Evolutionary conservation across 2,113 vertebrate species (phyloP).

Genomic region (Pituophis catenifer): DNA sequence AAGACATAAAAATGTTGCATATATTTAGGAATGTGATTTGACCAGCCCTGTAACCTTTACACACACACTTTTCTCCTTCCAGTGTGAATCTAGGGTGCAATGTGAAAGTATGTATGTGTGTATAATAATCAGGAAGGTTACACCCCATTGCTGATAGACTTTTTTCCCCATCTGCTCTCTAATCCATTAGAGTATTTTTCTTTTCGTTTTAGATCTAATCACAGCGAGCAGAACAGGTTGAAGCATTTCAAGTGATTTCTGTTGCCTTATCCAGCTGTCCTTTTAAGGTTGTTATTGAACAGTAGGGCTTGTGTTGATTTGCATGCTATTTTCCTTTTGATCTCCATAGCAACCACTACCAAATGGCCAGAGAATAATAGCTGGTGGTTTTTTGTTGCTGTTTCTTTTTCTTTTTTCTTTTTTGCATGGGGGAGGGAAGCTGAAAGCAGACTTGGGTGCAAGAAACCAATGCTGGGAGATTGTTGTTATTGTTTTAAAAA

Average conservation of each 20-base stretch:
- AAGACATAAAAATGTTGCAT: neutral
- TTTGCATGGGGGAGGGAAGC: conserved; percentile 32
- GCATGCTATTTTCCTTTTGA: conserved; percentile 77
- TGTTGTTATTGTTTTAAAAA: conserved; percentile 37
- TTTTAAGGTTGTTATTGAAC: conserved; percentile 61
- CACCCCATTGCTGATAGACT: neutral
- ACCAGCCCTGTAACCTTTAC: neutral
- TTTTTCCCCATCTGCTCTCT: neutral
- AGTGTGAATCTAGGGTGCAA: neutral
- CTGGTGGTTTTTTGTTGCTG: conserved; percentile 33
- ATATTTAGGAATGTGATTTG: neutral
- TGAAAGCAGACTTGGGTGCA: conserved; percentile 47
- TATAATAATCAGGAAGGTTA: neutral
- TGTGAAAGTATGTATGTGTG: rapidly evolving
- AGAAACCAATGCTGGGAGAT: conserved; percentile 36
- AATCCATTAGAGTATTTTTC: conserved; percentile 43
- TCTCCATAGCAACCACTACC: conserved; percentile 75
- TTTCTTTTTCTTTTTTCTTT: neutral
- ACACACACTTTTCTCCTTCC: neutral
- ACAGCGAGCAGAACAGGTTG: conserved; percentile 43
- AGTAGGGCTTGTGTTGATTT: conserved; percentile 69
- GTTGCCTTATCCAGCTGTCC: conserved; percentile 42
- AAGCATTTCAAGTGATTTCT: conserved; percentile 35
- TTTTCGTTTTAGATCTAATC: conserved; percentile 41
- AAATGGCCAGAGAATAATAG: conserved; percentile 74